phyloP scores from a whole-genome alignment of 92 coral and sea anemone species.

The Palythoa heliodiscus region DNA sequence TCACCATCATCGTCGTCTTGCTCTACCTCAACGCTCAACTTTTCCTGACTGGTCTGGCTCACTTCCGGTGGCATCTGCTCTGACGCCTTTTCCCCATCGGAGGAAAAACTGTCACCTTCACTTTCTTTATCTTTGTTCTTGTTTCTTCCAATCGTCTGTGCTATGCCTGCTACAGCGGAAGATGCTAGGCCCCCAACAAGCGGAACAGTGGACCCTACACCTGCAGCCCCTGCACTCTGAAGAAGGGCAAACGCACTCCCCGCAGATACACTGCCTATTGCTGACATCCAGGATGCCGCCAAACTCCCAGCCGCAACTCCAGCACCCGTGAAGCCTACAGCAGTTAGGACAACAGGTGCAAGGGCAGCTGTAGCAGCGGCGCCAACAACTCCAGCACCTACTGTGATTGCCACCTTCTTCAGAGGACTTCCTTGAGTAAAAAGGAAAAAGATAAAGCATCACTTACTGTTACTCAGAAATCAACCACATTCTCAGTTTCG shows the following conservation, averaged over 20 bases:
- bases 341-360: slow-evolving; percentile 23
- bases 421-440: not conserved
- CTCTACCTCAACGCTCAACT: not conserved
- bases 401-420: slow-evolving; percentile 6
- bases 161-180: slow-evolving; percentile 10
- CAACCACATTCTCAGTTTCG: no score
- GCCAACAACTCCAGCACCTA: slow-evolving; percentile 19
- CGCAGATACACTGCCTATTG: slow-evolving; percentile 3
- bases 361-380: slow-evolving; percentile 24
- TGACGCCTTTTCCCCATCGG: not conserved
- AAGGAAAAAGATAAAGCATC: not conserved
- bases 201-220: slow-evolving; percentile 17
- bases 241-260: slow-evolving; percentile 26
- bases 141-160: not conserved
- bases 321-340: slow-evolving; percentile 2
- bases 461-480: no score
- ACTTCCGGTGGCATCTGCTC: not conserved
- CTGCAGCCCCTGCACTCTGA: slow-evolving; percentile 29
- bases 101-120: not conserved
- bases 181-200: not conserved
- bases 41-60: not conserved
- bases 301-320: slow-evolving; percentile 24
- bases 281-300: slow-evolving; percentile 24
- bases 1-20: not conserved
- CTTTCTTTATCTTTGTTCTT: not conserved